Conservation (phyloP, 2,113 vertebrate genomes). For the Chaenogobius annularis region DNA sequence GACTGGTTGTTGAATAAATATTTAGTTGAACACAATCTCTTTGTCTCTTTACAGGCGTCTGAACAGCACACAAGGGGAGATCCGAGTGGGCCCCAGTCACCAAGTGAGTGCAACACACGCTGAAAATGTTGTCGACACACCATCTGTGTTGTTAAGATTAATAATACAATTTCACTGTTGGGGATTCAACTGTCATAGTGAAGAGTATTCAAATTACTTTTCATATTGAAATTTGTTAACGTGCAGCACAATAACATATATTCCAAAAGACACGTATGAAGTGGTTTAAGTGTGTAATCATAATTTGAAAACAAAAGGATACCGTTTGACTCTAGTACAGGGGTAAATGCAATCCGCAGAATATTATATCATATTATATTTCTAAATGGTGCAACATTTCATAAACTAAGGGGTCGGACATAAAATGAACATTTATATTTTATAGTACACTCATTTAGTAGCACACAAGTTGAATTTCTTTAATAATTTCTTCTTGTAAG, state of each 20-base stretch:
- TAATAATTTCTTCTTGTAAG: not conserved
- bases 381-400: not conserved
- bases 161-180: not conserved
- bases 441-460: not conserved
- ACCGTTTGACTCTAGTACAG: too few species aligned
- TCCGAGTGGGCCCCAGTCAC: conserved; percentile 97
- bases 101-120: conserved; percentile 81
- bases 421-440: not conserved
- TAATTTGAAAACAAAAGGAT: too few species aligned
- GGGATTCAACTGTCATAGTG: not conserved
- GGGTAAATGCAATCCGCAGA: too few species aligned
- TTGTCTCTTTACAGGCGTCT: conserved; percentile 85
- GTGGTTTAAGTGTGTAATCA: too few species aligned
- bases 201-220: not conserved
- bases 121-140: not conserved
- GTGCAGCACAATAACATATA: not conserved
- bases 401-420: not conserved
- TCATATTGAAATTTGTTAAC: not conserved
- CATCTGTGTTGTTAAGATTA: not conserved
- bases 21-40: conserved; percentile 47
- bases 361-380: not conserved
- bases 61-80: conserved; percentile 98
- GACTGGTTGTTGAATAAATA: conserved; percentile 31
- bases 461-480: not conserved
- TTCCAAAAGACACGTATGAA: not conserved